Percentiles rank a stretch among this genome's conserved stretches.
phyloP scores from a whole-genome alignment of 2,888 invertebrate species.

The Tridacna crocea region DNA sequence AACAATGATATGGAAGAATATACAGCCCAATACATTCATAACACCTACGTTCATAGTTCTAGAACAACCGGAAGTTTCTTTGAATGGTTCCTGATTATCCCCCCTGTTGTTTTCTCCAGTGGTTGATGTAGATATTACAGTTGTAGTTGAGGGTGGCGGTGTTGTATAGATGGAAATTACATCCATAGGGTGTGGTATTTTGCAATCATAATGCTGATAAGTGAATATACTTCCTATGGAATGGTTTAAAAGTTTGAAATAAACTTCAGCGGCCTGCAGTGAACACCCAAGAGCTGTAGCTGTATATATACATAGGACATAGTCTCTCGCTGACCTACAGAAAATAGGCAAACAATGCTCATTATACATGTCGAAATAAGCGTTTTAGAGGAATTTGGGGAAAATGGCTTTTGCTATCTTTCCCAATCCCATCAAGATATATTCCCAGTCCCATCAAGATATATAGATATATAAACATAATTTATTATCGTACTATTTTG shows the following conservation, averaged over 20 bases:
- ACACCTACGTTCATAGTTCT: neutral
- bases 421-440: too few relatives aligned
- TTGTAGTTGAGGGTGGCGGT: slow-evolving; percentile 55
- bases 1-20: neutral
- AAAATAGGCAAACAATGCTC: neutral
- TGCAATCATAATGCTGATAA: slow-evolving; percentile 52
- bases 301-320: slow-evolving; percentile 74
- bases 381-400: too few relatives aligned
- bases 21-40: neutral
- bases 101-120: neutral
- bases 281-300: slow-evolving; percentile 76
- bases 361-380: too few relatives aligned
- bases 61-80: slow-evolving; percentile 13
- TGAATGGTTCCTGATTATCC: slow-evolving; percentile 12
- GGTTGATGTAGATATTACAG: slow-evolving; percentile 13
- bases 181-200: slow-evolving; percentile 66
- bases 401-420: too few relatives aligned
- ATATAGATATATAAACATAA: too few relatives aligned
- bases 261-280: slow-evolving; percentile 72
- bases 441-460: too few relatives aligned
- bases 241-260: slow-evolving; percentile 72
- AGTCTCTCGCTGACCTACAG: slow-evolving; percentile 72
- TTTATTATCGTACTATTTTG: too few relatives aligned
- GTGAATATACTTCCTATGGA: slow-evolving; percentile 57
- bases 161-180: slow-evolving; percentile 68